These are phyloP conservation scores for Leptestheria dahalacensis DNA, from an alignment of 1,140 invertebrate species.

Conservation along the genomic window DNA sequence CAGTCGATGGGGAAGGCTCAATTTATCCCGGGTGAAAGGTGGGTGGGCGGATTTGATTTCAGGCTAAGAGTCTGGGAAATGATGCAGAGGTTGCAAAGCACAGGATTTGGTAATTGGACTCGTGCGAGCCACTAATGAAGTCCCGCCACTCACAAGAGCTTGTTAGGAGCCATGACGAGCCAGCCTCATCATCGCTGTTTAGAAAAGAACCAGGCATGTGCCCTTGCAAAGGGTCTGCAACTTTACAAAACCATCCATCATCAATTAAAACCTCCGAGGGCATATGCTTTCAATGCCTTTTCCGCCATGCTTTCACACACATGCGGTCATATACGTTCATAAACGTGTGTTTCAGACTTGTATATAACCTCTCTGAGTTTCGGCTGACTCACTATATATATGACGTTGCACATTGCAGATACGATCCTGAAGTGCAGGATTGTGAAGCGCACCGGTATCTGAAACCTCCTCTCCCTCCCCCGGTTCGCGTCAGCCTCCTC, in stretches of 20 bases:
- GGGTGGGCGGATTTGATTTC: neutral
- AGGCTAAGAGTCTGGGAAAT: neutral
- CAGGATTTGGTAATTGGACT: conserved; percentile 14
- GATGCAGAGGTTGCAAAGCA: neutral
- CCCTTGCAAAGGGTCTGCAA: neutral
- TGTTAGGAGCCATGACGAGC: conserved; percentile 6
- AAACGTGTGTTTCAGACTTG: neutral
- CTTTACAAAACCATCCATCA: neutral
- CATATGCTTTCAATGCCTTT: no score
- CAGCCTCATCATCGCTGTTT: conserved; percentile 11
- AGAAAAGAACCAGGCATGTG: conserved; percentile 3
- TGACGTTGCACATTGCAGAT: neutral
- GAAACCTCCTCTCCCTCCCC: conserved; percentile 11
- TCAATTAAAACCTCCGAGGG: neutral
- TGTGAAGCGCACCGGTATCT: no score
- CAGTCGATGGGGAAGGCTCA: no score
- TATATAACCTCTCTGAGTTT: neutral
- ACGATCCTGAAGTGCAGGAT: no score
- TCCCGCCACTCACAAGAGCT: conserved; percentile 11
- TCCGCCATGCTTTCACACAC: no score
- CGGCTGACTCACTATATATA: neutral
- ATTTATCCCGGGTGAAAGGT: no score
- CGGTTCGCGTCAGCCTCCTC: neutral
- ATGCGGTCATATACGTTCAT: no score
- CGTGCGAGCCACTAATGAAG: conserved; percentile 12